These are phyloP conservation scores for Pagetopsis macropterus DNA, from an alignment of 2,797 vertebrate species.

Conservation along the genomic window DNA sequence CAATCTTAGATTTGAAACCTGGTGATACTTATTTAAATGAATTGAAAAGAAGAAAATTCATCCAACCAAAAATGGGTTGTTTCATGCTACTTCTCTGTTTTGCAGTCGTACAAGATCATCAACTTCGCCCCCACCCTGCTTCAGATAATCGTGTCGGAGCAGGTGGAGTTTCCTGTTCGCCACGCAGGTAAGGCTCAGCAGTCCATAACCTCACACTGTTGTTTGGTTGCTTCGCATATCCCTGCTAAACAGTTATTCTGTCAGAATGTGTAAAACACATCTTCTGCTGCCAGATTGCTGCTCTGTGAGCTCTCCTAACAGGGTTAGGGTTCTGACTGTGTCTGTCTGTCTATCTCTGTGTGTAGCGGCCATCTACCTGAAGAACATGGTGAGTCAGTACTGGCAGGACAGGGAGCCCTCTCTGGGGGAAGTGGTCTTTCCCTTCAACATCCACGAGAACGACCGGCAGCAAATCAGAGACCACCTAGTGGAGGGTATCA, in stretches of 20 bases:
- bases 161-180: conserved; percentile 97
- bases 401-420: conserved; percentile 96
- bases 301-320: too few relatives aligned
- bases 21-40: too few relatives aligned
- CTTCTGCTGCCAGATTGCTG: too few relatives aligned
- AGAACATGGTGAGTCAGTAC: conserved; percentile 99
- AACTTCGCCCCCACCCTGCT: conserved; percentile 98
- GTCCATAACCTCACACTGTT: neutral
- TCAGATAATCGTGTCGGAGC: conserved; percentile 96
- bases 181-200: conserved; percentile 90
- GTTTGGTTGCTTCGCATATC: neutral
- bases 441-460: conserved; percentile 98
- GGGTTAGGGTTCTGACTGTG: too few relatives aligned
- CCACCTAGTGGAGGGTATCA: conserved; percentile 96
- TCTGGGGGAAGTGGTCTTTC: conserved; percentile 90
- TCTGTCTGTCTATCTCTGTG: conserved; percentile 1
- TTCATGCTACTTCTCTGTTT: conserved; percentile 22
- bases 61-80: neutral
- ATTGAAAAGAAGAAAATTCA: neutral
- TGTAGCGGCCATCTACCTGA: conserved; percentile 96
- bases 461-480: conserved; percentile 96
- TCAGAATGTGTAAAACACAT: too few relatives aligned
- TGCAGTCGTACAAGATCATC: conserved; percentile 98
- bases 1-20: too few relatives aligned
- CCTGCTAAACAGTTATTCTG: neutral